phyloP scores from a whole-genome alignment of 2,797 vertebrate genomes.

The Poecilia wingei region DNA sequence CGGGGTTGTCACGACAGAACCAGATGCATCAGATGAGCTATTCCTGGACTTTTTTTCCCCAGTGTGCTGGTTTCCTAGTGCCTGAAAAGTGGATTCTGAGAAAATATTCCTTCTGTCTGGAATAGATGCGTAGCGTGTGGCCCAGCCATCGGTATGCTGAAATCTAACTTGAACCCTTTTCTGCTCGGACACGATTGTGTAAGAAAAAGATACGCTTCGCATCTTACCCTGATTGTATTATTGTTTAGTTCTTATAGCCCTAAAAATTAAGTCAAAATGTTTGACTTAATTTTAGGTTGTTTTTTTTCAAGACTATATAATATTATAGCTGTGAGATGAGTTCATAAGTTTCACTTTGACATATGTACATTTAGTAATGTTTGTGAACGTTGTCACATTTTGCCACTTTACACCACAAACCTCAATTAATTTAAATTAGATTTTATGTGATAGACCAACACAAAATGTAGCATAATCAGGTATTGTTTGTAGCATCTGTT shows the following conservation, averaged over 20 bases:
- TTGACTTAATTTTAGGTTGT: not conserved
- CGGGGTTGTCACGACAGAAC: constrained; percentile 73
- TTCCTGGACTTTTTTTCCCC: constrained; percentile 73
- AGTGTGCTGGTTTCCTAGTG: constrained; percentile 50
- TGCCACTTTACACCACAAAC: not conserved
- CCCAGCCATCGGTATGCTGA: constrained; percentile 42
- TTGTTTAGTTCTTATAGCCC: not conserved
- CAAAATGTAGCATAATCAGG: not conserved
- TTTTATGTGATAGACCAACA: not conserved
- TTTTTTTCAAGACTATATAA: not conserved
- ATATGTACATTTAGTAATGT: not conserved
- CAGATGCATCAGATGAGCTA: constrained; percentile 71
- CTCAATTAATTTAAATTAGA: not conserved
- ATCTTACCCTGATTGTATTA: constrained; percentile 6
- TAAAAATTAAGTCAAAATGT: not conserved
- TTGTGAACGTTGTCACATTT: not conserved
- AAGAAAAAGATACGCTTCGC: constrained; percentile 1
- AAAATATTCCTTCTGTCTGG: constrained; percentile 58
- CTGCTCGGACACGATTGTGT: constrained; percentile 37
- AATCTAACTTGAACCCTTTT: constrained; percentile 23
- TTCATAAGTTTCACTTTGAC: not conserved
- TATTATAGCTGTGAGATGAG: not conserved
- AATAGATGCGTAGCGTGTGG: constrained; percentile 38
- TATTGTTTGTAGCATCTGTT: not conserved
- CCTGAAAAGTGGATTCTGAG: constrained; percentile 56